Conservation (phyloP, 2,113 vertebrate species). For the Acanthochromis polyacanthus region DNA sequence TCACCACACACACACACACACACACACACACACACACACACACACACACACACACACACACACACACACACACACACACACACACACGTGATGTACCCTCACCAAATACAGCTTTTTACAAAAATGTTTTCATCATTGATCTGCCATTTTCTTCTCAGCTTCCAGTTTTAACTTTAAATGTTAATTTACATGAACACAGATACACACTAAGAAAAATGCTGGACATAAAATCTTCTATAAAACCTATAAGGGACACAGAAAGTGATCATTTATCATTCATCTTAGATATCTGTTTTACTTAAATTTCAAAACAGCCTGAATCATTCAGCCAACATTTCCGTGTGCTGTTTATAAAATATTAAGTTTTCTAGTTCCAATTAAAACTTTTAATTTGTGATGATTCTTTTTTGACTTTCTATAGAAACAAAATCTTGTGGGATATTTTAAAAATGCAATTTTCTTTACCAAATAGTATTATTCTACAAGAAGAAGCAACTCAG, state of each 20-base stretch:
- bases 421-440: background rate
- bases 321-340: too few species aligned
- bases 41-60: conserved; percentile 12
- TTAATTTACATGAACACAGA: background rate
- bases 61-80: too few species aligned
- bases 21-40: conserved; percentile 1
- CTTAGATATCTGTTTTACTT: background rate
- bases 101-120: background rate
- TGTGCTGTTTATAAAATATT: too few species aligned
- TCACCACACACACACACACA: conserved; percentile 14
- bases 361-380: too few species aligned
- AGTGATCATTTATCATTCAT: too few species aligned
- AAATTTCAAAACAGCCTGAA: background rate
- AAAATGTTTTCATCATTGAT: background rate
- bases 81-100: background rate
- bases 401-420: background rate
- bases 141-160: background rate
- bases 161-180: background rate
- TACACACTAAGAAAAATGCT: background rate
- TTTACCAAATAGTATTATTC: background rate
- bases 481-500: background rate
- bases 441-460: background rate
- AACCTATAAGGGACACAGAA: background rate
- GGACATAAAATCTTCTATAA: background rate
- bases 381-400: too few species aligned